phyloP scores from a whole-genome alignment of 2,888 invertebrate genomes.

The Lamproptera curius region DNA sequence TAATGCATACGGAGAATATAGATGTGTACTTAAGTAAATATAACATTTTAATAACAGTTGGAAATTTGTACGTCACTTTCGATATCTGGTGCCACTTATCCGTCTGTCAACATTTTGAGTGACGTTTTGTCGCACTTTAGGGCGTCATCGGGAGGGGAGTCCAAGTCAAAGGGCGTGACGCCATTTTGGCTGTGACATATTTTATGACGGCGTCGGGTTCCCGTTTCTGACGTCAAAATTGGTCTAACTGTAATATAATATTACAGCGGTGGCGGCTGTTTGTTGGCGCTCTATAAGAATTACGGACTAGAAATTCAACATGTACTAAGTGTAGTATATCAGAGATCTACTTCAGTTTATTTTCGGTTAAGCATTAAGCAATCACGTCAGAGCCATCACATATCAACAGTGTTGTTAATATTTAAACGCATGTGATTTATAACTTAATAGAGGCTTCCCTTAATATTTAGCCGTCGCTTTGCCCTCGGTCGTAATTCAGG shows the following conservation, averaged over 20 bases:
- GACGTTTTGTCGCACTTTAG: slow-evolving; percentile 46
- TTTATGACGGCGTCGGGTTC: slow-evolving; percentile 25
- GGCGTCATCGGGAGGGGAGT: slow-evolving; percentile 40
- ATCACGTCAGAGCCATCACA: slow-evolving; percentile 12
- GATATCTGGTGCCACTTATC: slow-evolving; percentile 22
- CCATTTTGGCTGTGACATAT: slow-evolving; percentile 38
- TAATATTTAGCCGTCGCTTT: slow-evolving; percentile 48
- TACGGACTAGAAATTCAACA: too few species aligned
- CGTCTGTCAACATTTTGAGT: slow-evolving; percentile 40
- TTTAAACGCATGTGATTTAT: slow-evolving; percentile 39
- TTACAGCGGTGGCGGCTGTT: too few species aligned
- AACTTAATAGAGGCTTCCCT: slow-evolving; percentile 37
- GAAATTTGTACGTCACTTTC: too few species aligned
- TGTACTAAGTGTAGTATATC: too few species aligned
- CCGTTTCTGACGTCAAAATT: slow-evolving; percentile 20
- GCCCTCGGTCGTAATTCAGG: slow-evolving; percentile 57
- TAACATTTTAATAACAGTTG: too few species aligned
- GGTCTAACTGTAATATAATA: too few species aligned
- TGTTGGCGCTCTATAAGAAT: too few species aligned
- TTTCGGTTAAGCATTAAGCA: too few species aligned
- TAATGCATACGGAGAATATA: too few species aligned
- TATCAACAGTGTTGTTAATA: slow-evolving; percentile 24
- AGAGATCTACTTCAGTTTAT: too few species aligned
- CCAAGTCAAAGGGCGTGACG: slow-evolving; percentile 37
- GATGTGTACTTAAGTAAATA: too few species aligned